Percentiles rank a stretch among this genome's conserved stretches.
Evolutionary conservation across 2,888 invertebrate species (phyloP).

Genomic region (Agapetus fuscipes): DNA sequence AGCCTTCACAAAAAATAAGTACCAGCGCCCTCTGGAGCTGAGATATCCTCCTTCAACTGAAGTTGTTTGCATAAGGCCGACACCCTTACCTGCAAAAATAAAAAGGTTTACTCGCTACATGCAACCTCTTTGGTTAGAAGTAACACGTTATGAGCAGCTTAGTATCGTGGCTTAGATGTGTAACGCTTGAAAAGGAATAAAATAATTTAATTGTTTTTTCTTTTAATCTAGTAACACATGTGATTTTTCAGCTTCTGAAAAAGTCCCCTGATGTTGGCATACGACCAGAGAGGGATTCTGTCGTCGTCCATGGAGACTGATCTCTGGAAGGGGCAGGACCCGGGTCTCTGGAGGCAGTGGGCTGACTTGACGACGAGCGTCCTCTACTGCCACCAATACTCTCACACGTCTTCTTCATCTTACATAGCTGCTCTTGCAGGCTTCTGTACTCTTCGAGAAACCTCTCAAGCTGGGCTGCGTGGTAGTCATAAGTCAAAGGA

Average conservation of each 20-base stretch:
- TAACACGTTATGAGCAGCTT: too few relatives aligned
- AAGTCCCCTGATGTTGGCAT: constrained; percentile 14
- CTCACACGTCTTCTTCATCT: constrained; percentile 72
- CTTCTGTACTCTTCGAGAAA: constrained; percentile 72
- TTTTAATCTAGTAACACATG: too few relatives aligned
- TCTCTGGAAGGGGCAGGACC: constrained; percentile 41
- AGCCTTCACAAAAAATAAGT: too few relatives aligned
- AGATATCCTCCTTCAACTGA: too few relatives aligned
- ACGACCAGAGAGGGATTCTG: constrained; percentile 23
- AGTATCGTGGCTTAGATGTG: too few relatives aligned
- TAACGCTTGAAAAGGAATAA: too few relatives aligned
- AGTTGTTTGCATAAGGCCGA: too few relatives aligned
- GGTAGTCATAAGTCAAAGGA: constrained; percentile 60
- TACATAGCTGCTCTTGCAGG: constrained; percentile 65
- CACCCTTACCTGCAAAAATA: too few relatives aligned
- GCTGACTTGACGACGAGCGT: constrained; percentile 33
- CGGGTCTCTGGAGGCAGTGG: constrained; percentile 39
- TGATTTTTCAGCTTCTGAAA: constrained; percentile 22
- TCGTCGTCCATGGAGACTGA: constrained; percentile 37
- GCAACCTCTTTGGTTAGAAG: too few relatives aligned
- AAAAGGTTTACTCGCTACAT: too few relatives aligned
- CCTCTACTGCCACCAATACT: constrained; percentile 34
- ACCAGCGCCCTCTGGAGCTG: too few relatives aligned
- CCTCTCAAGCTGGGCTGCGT: constrained; percentile 68
- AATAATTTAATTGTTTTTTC: too few relatives aligned